These are phyloP conservation scores for Porites cylindrica DNA, from an alignment of 92 coral and sea anemone species.

Conservation along the genomic window DNA sequence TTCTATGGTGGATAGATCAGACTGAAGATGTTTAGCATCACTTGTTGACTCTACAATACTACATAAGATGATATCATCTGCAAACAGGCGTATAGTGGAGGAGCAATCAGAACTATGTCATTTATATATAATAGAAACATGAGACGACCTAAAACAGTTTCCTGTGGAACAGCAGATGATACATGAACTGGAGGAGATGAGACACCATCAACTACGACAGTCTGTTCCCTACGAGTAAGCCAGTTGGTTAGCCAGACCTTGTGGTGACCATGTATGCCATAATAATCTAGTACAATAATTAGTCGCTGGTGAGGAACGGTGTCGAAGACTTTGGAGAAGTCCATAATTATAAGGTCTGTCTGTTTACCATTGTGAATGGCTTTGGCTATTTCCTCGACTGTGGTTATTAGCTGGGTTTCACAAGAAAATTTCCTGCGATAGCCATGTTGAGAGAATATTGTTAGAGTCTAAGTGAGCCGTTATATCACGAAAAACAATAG, in stretches of 20 bases:
- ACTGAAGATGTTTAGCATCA: constrained; percentile 36
- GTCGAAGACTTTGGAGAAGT: constrained; percentile 24
- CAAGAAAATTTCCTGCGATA: constrained; percentile 15
- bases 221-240: constrained; percentile 45
- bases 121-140: background rate
- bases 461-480: constrained; percentile 12
- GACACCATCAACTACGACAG: constrained; percentile 55
- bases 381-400: constrained; percentile 17
- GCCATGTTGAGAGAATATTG: constrained; percentile 19
- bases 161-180: constrained; percentile 38
- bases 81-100: constrained; percentile 19
- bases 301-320: constrained; percentile 27
- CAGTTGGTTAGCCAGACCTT: constrained; percentile 33
- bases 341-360: background rate
- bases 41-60: constrained; percentile 30
- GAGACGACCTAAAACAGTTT: constrained; percentile 17
- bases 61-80: constrained; percentile 29
- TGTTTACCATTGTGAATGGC: constrained; percentile 4
- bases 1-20: constrained; percentile 37
- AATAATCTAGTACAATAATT: constrained; percentile 20
- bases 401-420: constrained; percentile 30
- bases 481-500: too few species aligned
- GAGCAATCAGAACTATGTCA: constrained; percentile 20
- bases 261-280: constrained; percentile 12
- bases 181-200: constrained; percentile 35